phyloP scores from a whole-genome alignment of 2,113 vertebrate species.

The Ceyx cyanopectus region DNA sequence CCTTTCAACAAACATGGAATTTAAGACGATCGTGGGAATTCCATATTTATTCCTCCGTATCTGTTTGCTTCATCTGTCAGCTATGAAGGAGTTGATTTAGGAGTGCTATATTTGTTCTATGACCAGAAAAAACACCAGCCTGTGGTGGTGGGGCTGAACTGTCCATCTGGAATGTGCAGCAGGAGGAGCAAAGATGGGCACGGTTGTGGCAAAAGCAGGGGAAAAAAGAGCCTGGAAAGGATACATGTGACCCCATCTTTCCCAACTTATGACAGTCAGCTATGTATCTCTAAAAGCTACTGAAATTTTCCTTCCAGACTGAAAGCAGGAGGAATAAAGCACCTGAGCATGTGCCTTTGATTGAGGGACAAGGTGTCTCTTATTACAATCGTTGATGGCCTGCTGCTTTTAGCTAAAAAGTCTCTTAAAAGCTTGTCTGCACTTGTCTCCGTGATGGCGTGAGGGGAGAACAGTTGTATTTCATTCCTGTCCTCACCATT shows the following conservation, averaged over 20 bases:
- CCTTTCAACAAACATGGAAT: neutral
- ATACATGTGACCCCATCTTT: fast-evolving
- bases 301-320: neutral
- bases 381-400: neutral
- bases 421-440: neutral
- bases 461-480: neutral
- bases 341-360: neutral
- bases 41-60: neutral
- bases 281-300: neutral
- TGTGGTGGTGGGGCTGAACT: fast-evolving
- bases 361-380: neutral
- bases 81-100: neutral
- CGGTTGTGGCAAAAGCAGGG: neutral
- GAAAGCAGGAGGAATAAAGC: neutral
- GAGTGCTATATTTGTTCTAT: neutral
- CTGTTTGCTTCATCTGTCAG: neutral
- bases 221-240: neutral
- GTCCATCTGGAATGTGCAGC: neutral
- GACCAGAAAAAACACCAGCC: neutral
- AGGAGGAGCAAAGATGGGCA: neutral
- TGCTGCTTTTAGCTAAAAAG: neutral
- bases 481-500: neutral
- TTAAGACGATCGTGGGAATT: neutral
- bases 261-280: neutral
- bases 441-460: neutral